phyloP scores from a whole-genome alignment of 1,140 invertebrate species.

The Zaprionus vittiger region DNA sequence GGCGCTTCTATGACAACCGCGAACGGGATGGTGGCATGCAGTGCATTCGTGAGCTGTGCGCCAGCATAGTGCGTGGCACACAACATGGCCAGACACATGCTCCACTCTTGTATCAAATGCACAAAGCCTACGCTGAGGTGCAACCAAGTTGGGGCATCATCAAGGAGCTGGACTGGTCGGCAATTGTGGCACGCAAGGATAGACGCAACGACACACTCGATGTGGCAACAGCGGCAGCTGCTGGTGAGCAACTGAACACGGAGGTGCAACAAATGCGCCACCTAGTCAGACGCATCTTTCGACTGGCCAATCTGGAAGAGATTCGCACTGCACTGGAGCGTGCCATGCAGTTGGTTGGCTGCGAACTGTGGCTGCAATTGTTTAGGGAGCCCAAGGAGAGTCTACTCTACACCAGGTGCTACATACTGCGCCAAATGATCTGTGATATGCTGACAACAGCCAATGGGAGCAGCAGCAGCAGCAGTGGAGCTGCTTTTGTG shows the following conservation, averaged over 20 bases:
- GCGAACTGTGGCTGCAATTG: constrained; percentile 51
- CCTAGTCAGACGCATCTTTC: constrained; percentile 58
- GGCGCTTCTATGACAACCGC: constrained; percentile 24
- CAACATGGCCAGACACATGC: constrained; percentile 50
- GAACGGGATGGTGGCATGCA: constrained; percentile 5
- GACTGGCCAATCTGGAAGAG: constrained; percentile 27
- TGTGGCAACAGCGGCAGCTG: constrained; percentile 1
- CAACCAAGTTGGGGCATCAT: constrained; percentile 54
- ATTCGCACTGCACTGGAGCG: constrained; percentile 51
- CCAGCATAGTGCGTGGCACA: constrained; percentile 44
- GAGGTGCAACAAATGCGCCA: constrained; percentile 57
- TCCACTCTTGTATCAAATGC: constrained; percentile 41
- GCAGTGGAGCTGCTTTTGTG: constrained; percentile 34
- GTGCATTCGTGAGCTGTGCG: constrained; percentile 50
- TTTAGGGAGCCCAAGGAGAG: constrained; percentile 57
- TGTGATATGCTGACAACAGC: constrained; percentile 49
- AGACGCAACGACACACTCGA: constrained; percentile 10
- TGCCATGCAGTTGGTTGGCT: constrained; percentile 32
- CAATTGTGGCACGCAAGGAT: constrained; percentile 16
- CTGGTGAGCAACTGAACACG: constrained; percentile 10
- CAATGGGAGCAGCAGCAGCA: constrained; percentile 8
- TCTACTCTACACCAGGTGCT: constrained; percentile 47
- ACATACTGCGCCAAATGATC: constrained; percentile 60
- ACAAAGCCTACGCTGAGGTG: constrained; percentile 42
- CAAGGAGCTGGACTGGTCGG: constrained; percentile 58